Base-by-base conservation (phyloP, 2,888 invertebrate species). In the Patella pellucida region DNA sequence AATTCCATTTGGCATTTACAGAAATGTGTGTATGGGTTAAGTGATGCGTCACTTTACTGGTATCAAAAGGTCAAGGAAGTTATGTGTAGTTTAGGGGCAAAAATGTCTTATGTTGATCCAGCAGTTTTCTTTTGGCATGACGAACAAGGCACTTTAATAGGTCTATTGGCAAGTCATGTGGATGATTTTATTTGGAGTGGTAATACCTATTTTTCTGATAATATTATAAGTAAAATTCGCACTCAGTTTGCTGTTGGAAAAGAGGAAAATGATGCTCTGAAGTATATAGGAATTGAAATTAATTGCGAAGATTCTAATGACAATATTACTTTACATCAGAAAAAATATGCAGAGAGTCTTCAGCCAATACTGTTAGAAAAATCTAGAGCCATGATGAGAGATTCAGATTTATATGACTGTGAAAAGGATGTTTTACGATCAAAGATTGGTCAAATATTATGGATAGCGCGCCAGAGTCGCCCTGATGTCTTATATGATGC, bases 91-190 rank as follows among this genome's bases (percentile, higher is more conserved):
- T 19, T 62, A 19, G 62, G 62, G n/a, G 62, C 62, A 62, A 62
- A 62, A 16, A 19, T 62, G n/a, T 62, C 3, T 19, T 19, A 62
- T 19, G n/a, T 19, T 7, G 62, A 62, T 62, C 62, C 62, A 15
- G 69, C 74, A 27, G 74, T 74, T 67, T 76, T 67, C 50, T 72
- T 68, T 56, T 27, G 23, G 23, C 56, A 62, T 52, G 51, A 67
- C 12, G 68, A 73, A 50, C 50, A 67, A 41, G 56, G 56, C 5
- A 56, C 16, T 56, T 15, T 74, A 15, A 51, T 52, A n/a, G 76
- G 71, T 11, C 56, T 74, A 11, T 31, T 76, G 54, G 74, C 74
- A 68, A 67, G 77, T 54, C 74, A 77, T 72, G 74, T 77, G 14
- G 77, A 77, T 68, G 73, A 68, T 51, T 73, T 73, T 27, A 67